Percentiles rank a stretch among this genome's conserved stretches.
Conservation (phyloP, 2,888 invertebrate genomes). For the Phyllotreta cruciferae region DNA sequence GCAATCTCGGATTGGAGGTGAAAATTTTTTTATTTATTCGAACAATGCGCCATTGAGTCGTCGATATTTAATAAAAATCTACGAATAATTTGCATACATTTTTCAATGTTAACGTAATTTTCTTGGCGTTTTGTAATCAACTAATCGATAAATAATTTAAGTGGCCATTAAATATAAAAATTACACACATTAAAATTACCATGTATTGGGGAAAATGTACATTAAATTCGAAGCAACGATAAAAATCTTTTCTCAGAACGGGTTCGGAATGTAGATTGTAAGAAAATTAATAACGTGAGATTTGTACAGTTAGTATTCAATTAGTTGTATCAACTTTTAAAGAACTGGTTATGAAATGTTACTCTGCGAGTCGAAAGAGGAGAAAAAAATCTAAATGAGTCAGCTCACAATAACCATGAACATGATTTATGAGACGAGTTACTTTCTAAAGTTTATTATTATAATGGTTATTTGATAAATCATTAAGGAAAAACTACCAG, state of each 20-base stretch:
- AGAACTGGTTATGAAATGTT: conserved; percentile 37
- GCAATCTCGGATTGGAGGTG: too few species aligned
- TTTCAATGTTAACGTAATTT: too few species aligned
- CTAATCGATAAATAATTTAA: not conserved
- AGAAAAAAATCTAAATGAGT: conserved; percentile 34
- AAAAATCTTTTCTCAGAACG: conserved; percentile 14
- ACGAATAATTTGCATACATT: too few species aligned
- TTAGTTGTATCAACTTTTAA: conserved; percentile 27
- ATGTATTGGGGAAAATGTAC: not conserved
- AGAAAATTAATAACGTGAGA: conserved; percentile 20
- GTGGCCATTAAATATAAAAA: not conserved
- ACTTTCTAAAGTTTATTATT: conserved; percentile 35
- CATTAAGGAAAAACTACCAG: conserved; percentile 17
- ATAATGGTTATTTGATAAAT: conserved; percentile 26
- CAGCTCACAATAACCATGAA: conserved; percentile 37
- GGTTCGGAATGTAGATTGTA: conserved; percentile 14
- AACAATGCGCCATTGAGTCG: too few species aligned
- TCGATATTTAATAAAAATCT: too few species aligned
- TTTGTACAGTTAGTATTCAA: conserved; percentile 30
- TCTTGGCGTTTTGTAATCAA: not conserved
- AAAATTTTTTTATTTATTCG: too few species aligned
- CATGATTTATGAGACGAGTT: conserved; percentile 35
- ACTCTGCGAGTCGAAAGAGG: conserved; percentile 10
- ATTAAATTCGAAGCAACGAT: not conserved
- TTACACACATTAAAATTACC: not conserved